Conservation (phyloP, 2,797 vertebrate species). For the Gallirallus australis region DNA sequence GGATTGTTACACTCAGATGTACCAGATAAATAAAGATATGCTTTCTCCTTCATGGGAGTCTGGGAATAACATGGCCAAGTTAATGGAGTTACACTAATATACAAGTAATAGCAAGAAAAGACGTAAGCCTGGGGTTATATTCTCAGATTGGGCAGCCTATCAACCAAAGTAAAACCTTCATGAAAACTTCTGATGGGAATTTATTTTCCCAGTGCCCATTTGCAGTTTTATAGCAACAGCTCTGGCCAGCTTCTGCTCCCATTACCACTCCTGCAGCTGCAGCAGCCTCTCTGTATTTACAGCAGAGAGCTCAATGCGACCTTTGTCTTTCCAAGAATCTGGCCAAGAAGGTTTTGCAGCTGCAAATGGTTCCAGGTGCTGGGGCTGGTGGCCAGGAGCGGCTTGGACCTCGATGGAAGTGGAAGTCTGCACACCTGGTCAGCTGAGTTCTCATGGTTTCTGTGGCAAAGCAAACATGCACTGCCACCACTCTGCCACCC, state of each 20-base stretch:
- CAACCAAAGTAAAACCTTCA: background rate
- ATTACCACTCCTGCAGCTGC: constrained; percentile 14
- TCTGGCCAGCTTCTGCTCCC: background rate
- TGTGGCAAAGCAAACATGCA: background rate
- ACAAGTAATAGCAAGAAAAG: background rate
- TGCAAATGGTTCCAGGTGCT: constrained; percentile 38
- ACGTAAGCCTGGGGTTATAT: background rate
- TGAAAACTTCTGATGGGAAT: background rate
- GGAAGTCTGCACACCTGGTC: constrained; percentile 2
- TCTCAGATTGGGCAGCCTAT: background rate
- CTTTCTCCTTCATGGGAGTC: constrained; percentile 5
- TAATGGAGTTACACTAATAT: constrained; percentile 7
- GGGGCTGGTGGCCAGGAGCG: background rate
- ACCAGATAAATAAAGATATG: background rate
- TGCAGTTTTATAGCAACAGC: constrained; percentile 1
- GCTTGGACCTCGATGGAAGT: background rate
- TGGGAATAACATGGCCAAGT: background rate
- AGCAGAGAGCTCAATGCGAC: constrained; percentile 36
- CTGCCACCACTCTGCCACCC: background rate
- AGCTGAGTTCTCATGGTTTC: background rate
- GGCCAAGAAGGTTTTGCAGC: constrained; percentile 20
- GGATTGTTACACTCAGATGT: background rate
- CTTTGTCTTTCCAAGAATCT: constrained; percentile 38
- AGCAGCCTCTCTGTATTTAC: background rate
- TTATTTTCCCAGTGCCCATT: constrained; percentile 9